A percentile compares a stretch with the other conserved stretches of the same genome.
These are phyloP conservation scores for Cecropterus lyciades DNA, from an alignment of 1,140 invertebrate species.

Conservation along the genomic window DNA sequence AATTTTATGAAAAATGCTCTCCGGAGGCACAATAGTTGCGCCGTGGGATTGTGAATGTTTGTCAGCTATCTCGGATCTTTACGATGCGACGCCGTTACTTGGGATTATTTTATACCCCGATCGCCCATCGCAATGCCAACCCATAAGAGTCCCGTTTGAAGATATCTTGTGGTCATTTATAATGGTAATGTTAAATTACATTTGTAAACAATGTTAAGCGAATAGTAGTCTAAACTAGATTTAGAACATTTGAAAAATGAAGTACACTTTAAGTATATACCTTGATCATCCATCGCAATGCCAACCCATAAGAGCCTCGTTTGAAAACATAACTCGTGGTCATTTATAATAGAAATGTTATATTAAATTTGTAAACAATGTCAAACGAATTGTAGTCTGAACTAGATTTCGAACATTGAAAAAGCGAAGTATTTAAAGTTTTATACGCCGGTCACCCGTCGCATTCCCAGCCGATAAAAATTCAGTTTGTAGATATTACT, in stretches of 20 bases:
- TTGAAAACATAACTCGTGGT: not conserved
- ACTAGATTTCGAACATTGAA: not conserved
- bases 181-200: not conserved
- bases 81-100: constrained; percentile 37
- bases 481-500: too few species aligned
- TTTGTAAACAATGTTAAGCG: not conserved
- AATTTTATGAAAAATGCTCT: constrained; percentile 1
- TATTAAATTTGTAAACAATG: not conserved
- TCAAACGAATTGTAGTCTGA: not conserved
- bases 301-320: constrained; percentile 5
- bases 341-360: constrained; percentile 5
- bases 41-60: constrained; percentile 29
- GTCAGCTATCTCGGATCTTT: constrained; percentile 30
- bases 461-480: too few species aligned
- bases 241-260: too few species aligned
- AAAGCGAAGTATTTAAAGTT: not conserved
- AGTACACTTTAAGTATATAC: too few species aligned
- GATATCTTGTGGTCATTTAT: constrained; percentile 8
- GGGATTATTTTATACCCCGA: constrained; percentile 11
- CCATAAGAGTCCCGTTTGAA: constrained; percentile 10
- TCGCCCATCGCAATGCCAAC: constrained; percentile 3
- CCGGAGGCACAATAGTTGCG: constrained; percentile 3
- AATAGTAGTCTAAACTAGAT: not conserved
- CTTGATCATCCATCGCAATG: constrained; percentile 1
- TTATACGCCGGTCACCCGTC: too few species aligned